Conservation (phyloP, 2,113 vertebrate genomes). For the Bufo gargarizans region DNA sequence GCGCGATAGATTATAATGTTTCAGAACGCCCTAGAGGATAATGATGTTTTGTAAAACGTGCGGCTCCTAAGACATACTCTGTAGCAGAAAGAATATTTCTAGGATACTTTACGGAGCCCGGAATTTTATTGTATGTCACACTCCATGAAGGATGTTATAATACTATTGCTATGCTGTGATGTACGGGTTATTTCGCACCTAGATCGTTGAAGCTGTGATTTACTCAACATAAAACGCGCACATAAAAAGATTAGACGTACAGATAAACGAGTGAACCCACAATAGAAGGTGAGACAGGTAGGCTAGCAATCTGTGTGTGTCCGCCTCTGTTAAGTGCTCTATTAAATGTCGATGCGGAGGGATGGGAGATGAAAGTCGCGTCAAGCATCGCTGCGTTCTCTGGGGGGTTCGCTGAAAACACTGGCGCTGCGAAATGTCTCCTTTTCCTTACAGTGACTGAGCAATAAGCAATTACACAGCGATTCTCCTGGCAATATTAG, state of each 20-base stretch:
- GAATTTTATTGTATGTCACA: slow-evolving; percentile 1
- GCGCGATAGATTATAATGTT: slow-evolving; percentile 32
- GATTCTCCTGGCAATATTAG: too few relatives aligned
- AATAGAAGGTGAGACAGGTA: background rate
- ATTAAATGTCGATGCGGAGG: background rate
- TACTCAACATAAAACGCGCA: background rate
- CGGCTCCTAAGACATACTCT: background rate
- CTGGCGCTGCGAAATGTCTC: too few relatives aligned
- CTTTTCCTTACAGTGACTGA: too few relatives aligned
- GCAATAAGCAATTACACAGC: too few relatives aligned
- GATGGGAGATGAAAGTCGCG: background rate
- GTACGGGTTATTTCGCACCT: background rate
- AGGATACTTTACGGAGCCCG: background rate
- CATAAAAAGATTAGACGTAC: background rate
- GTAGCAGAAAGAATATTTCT: background rate
- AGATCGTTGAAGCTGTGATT: background rate
- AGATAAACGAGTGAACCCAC: background rate
- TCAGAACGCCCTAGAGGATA: slow-evolving; percentile 32
- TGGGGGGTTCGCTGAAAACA: background rate
- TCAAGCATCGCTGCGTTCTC: background rate
- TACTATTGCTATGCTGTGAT: background rate
- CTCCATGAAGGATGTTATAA: too few relatives aligned
- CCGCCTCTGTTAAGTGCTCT: background rate
- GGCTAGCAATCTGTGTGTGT: background rate
- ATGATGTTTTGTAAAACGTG: slow-evolving; percentile 5